Evolutionary conservation across 1,140 invertebrate genomes (phyloP).

Genomic region (Diabrotica virgifera): DNA sequence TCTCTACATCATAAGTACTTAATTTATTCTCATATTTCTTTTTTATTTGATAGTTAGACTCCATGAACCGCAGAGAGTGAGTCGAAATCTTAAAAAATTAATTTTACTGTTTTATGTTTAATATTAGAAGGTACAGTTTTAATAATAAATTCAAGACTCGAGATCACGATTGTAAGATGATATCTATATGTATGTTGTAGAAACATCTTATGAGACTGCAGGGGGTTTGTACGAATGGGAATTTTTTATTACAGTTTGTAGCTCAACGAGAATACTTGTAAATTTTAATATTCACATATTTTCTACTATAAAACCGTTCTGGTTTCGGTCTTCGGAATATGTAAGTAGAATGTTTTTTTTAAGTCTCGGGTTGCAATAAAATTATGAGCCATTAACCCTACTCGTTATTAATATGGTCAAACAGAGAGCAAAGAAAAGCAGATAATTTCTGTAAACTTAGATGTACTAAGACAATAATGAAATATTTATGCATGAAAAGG

Average conservation of each 20-base stretch:
- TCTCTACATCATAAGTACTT: too few relatives aligned
- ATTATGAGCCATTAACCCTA: neutral
- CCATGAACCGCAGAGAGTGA: too few relatives aligned
- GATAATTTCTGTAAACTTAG: too few relatives aligned
- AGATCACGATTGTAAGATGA: conserved; percentile 19
- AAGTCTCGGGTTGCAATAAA: neutral
- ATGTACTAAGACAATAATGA: too few relatives aligned
- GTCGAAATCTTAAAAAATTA: neutral
- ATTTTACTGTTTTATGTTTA: conserved; percentile 5
- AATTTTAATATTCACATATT: conserved; percentile 18
- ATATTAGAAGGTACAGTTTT: neutral
- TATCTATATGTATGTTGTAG: conserved; percentile 8
- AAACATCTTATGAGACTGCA: conserved; percentile 7
- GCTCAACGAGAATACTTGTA: conserved; percentile 16
- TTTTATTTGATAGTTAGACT: too few relatives aligned
- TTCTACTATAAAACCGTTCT: conserved; percentile 6
- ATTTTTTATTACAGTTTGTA: conserved; percentile 22
- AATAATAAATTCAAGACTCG: conserved; percentile 10
- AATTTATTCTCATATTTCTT: too few relatives aligned
- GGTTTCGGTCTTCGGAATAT: neutral
- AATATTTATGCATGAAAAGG: too few relatives aligned
- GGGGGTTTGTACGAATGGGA: conserved; percentile 14
- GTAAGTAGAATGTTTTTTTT: conserved; percentile 1
- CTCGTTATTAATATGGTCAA: too few relatives aligned
- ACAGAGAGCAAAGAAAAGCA: too few relatives aligned